phyloP scores from a whole-genome alignment of 2,113 vertebrate species.

The Meleagris gallopavo region DNA sequence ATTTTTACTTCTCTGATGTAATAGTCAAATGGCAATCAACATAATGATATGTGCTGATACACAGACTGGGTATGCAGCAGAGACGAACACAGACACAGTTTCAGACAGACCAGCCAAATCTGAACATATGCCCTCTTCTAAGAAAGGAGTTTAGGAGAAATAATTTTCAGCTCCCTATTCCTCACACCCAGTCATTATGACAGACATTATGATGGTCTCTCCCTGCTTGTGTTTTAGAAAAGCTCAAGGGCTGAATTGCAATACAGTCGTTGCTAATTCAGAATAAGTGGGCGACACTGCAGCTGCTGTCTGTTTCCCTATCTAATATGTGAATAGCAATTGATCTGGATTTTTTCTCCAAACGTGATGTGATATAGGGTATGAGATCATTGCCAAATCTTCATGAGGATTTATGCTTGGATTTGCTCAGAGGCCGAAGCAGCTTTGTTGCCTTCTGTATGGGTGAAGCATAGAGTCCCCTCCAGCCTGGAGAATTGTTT shows the following conservation, averaged over 20 bases:
- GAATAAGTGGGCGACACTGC: conserved; percentile 53
- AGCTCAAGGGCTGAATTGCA: conserved; percentile 45
- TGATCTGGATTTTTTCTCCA: conserved; percentile 37
- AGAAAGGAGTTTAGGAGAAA: conserved; percentile 44
- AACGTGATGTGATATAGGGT: background rate
- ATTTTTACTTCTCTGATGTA: conserved; percentile 2
- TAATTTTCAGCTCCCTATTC: conserved; percentile 50
- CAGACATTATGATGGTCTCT: conserved; percentile 50
- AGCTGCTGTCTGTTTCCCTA: conserved; percentile 68
- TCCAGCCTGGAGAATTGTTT: background rate
- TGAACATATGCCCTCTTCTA: conserved; percentile 41
- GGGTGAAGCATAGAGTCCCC: background rate
- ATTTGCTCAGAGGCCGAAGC: background rate
- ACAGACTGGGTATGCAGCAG: conserved; percentile 5
- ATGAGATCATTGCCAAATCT: conserved; percentile 13
- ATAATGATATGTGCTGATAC: background rate
- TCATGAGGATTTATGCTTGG: background rate
- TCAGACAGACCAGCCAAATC: conserved; percentile 41
- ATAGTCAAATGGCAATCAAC: conserved; percentile 12
- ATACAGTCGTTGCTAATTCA: conserved; percentile 38
- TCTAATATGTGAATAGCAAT: conserved; percentile 65
- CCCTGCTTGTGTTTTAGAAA: conserved; percentile 48
- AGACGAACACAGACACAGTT: background rate
- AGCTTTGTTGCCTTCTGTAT: background rate
- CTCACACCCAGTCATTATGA: conserved; percentile 52